Conservation (phyloP, 2,888 invertebrate species). For the Agelastica alni region DNA sequence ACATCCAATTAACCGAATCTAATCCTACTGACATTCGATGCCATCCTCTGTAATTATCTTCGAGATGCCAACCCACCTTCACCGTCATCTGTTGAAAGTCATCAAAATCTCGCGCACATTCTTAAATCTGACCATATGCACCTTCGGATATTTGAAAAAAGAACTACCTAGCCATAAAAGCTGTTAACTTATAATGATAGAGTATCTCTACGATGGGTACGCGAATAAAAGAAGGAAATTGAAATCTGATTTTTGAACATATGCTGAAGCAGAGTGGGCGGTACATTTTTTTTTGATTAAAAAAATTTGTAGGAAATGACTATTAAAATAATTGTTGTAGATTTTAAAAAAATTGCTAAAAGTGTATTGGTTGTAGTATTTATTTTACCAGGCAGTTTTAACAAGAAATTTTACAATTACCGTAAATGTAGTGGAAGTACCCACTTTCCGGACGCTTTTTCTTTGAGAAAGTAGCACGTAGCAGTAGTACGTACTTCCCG, state of each 20-base stretch:
- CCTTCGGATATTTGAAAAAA: background rate
- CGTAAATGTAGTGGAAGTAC: too few relatives aligned
- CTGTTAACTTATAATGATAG: slow-evolving; percentile 3
- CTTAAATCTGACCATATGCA: slow-evolving; percentile 7
- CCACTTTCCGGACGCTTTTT: too few relatives aligned
- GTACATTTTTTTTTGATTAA: too few relatives aligned
- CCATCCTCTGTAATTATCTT: slow-evolving; percentile 18
- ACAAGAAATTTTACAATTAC: too few relatives aligned
- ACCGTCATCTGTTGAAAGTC: slow-evolving; percentile 10
- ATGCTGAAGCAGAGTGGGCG: background rate
- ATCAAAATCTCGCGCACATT: slow-evolving; percentile 7
- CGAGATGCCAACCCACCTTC: slow-evolving; percentile 7
- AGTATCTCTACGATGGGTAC: background rate
- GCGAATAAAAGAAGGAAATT: background rate
- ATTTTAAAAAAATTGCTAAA: too few relatives aligned
- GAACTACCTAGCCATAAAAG: slow-evolving; percentile 7
- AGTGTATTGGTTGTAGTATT: too few relatives aligned
- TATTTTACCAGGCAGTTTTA: too few relatives aligned
- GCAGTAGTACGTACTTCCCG: too few relatives aligned
- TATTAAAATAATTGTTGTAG: too few relatives aligned
- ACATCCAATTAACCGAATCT: slow-evolving; percentile 20
- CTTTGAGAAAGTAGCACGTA: too few relatives aligned
- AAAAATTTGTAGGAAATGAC: too few relatives aligned
- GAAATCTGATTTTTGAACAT: slow-evolving; percentile 3
- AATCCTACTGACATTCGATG: slow-evolving; percentile 15